Percentiles rank a stretch among this genome's conserved stretches.
Conservation (phyloP, 2,113 vertebrate genomes). For the Engraulis encrasicolus region DNA sequence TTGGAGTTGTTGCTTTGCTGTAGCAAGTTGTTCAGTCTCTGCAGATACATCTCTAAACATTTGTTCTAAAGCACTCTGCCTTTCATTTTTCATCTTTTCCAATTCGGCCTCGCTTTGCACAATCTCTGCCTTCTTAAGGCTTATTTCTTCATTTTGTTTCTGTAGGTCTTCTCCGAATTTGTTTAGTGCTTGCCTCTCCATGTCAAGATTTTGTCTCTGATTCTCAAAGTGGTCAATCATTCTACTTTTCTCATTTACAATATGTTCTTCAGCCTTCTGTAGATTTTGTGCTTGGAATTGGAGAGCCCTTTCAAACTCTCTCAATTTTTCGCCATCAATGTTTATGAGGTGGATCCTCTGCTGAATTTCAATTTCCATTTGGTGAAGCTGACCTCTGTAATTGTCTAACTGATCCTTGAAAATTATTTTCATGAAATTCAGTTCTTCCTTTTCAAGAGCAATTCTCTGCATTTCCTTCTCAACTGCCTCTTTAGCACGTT, state of each 20-base stretch:
- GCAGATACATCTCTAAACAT: too few relatives aligned
- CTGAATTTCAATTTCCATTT: background rate
- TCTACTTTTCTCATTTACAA: constrained; percentile 30
- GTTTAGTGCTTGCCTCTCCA: background rate
- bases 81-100: background rate
- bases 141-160: constrained; percentile 24
- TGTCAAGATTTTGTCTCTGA: background rate
- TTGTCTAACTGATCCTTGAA: constrained; percentile 14
- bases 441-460: constrained; percentile 25
- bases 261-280: constrained; percentile 16
- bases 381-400: constrained; percentile 6
- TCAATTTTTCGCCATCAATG: background rate
- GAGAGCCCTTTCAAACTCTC: background rate
- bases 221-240: background rate
- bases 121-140: too few relatives aligned
- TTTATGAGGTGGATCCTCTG: background rate
- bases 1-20: too few relatives aligned
- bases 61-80: too few relatives aligned
- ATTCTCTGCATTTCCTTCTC: constrained; percentile 25
- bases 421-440: constrained; percentile 34
- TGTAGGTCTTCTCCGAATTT: constrained; percentile 41
- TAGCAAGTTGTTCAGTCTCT: too few relatives aligned
- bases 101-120: too few relatives aligned
- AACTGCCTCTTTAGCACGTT: constrained; percentile 37
- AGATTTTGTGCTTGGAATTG: background rate